Percentiles rank a stretch among this genome's conserved stretches.
Evolutionary conservation across 2,113 vertebrate genomes (phyloP).

Genomic region (Diphyllodes magnificus): DNA sequence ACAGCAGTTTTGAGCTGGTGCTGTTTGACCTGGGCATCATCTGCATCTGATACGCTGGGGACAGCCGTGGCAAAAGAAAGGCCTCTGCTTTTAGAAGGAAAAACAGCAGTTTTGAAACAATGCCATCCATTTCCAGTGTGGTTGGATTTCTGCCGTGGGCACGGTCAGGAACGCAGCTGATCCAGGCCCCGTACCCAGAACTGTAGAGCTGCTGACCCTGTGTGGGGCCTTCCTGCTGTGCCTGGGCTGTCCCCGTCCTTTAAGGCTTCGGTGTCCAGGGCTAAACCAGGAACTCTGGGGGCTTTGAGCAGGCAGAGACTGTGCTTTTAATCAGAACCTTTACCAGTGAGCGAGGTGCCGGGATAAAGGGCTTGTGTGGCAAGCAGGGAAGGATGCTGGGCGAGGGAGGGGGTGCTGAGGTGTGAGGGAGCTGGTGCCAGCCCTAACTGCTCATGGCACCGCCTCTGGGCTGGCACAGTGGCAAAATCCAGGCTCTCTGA

Average conservation of each 20-base stretch:
- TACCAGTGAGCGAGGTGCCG: fast-evolving
- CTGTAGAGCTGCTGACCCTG: fast-evolving
- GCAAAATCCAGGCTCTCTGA: not conserved
- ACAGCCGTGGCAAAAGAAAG: not conserved
- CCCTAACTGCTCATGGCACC: fast-evolving
- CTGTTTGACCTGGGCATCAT: not conserved
- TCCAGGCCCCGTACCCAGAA: fast-evolving
- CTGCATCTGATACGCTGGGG: not conserved
- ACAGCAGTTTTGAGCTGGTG: not conserved
- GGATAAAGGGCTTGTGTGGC: not conserved
- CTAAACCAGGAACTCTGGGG: fast-evolving
- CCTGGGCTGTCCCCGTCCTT: fast-evolving
- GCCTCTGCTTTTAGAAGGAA: not conserved
- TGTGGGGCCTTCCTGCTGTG: fast-evolving
- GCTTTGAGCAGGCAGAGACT: not conserved
- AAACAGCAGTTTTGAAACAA: fast-evolving
- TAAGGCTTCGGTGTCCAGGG: fast-evolving
- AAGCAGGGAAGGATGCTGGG: not conserved
- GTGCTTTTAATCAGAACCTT: not conserved
- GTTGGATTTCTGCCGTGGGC: not conserved
- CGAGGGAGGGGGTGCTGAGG: not conserved
- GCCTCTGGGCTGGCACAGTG: not conserved
- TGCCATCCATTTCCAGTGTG: not conserved
- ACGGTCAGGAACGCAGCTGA: fast-evolving
- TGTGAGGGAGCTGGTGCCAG: not conserved